phyloP scores from a whole-genome alignment of 2,797 vertebrate species.

The Pangasius djambal region DNA sequence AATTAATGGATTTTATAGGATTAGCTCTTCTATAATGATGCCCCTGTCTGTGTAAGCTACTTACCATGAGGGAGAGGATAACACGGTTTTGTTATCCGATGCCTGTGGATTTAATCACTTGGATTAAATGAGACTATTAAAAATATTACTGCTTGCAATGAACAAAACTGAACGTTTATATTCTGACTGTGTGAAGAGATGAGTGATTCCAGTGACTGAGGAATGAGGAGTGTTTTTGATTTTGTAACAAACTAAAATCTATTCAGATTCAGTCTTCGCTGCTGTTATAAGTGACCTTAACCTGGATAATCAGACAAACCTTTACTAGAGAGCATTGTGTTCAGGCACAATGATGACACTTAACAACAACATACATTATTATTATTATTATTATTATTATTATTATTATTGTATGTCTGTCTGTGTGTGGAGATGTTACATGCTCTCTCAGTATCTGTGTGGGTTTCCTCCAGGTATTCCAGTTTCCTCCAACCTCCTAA shows the following conservation, averaged over 20 bases:
- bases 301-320: neutral
- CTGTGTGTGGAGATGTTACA: neutral
- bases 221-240: neutral
- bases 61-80: conserved; percentile 31
- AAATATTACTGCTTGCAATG: conserved; percentile 23
- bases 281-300: conserved; percentile 20
- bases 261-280: neutral
- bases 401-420: neutral
- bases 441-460: neutral
- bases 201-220: neutral
- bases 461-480: neutral
- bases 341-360: neutral
- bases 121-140: conserved; percentile 38
- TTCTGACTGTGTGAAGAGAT: neutral
- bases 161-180: conserved; percentile 7
- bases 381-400: neutral
- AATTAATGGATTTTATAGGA: conserved; percentile 59
- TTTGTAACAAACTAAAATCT: neutral
- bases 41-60: conserved; percentile 44
- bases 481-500: neutral
- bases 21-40: conserved; percentile 52
- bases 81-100: conserved; percentile 47
- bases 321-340: neutral
- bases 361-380: neutral
- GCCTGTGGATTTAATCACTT: conserved; percentile 54